A percentile compares a stretch with the other conserved stretches of the same genome.
Evolutionary conservation across 2,113 vertebrate genomes (phyloP).

Genomic region (Etia nguti): DNA sequence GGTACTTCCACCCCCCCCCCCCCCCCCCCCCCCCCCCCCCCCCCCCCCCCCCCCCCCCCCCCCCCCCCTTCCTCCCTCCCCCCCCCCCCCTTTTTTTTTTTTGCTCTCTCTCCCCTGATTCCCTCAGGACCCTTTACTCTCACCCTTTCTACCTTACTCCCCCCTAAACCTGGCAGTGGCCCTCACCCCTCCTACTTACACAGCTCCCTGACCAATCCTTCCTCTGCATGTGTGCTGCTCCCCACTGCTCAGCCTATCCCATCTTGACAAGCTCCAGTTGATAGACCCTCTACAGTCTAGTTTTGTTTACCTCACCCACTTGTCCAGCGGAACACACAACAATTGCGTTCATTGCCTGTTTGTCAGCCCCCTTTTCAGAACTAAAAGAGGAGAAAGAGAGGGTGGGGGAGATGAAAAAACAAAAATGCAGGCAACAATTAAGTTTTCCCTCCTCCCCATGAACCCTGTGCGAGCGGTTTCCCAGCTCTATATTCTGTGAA

Average conservation of each 20-base stretch:
- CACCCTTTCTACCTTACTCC: not conserved
- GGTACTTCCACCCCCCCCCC: slow-evolving; percentile 29
- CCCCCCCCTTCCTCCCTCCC: slow-evolving; percentile 13
- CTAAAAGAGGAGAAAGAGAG: slow-evolving; percentile 39
- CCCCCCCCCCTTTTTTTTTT: not conserved
- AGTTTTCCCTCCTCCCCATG: slow-evolving; percentile 60
- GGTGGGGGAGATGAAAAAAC: slow-evolving; percentile 20
- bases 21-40: slow-evolving; percentile 8
- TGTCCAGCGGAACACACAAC: slow-evolving; percentile 71
- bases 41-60: not conserved
- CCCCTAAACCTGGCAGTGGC: not conserved
- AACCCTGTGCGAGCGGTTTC: slow-evolving; percentile 71
- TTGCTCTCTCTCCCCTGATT: not conserved
- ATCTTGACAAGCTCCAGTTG: slow-evolving; percentile 17
- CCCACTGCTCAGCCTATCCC: slow-evolving; percentile 53
- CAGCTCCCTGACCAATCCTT: slow-evolving; percentile 32
- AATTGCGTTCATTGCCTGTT: slow-evolving; percentile 75
- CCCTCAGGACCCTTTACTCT: slow-evolving; percentile 9
- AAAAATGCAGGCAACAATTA: slow-evolving; percentile 74
- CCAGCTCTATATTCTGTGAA: slow-evolving; percentile 76
- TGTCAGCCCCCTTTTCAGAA: slow-evolving; percentile 70
- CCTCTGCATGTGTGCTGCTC: slow-evolving; percentile 17
- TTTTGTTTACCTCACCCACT: slow-evolving; percentile 72
- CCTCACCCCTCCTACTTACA: slow-evolving; percentile 13
- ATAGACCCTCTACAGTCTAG: slow-evolving; percentile 49